A percentile compares a stretch with the other conserved stretches of the same genome.
These are phyloP conservation scores for Epinotia nisella DNA, from an alignment of 2,888 invertebrate species.

Conservation along the genomic window DNA sequence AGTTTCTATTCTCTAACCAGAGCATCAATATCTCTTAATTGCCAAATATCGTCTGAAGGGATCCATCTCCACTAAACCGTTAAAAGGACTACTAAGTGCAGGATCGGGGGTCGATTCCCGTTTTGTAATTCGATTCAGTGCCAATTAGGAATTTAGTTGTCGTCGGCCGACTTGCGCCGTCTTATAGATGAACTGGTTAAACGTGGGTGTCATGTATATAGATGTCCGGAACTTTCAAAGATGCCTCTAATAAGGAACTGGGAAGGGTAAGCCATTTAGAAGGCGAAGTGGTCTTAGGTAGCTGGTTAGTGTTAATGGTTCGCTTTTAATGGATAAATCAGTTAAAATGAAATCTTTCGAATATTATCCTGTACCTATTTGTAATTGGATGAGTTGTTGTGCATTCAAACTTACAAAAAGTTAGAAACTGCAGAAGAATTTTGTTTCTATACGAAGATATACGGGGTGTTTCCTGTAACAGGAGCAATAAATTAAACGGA, in stretches of 20 bases:
- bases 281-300: conserved; percentile 6
- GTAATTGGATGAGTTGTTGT: not conserved
- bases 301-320: conserved; percentile 5
- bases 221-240: conserved; percentile 32
- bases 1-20: conserved; percentile 35
- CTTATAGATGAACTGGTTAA: conserved; percentile 55
- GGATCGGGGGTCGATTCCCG: conserved; percentile 82
- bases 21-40: conserved; percentile 73
- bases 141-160: conserved; percentile 83
- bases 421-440: too few relatives aligned
- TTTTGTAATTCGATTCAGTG: conserved; percentile 80
- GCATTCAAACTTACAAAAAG: not conserved
- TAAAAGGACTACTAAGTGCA: conserved; percentile 83
- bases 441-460: too few relatives aligned
- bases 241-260: conserved; percentile 30
- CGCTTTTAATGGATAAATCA: not conserved
- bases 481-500: too few relatives aligned
- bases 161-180: conserved; percentile 64
- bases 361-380: not conserved
- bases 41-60: conserved; percentile 78
- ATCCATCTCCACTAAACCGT: conserved; percentile 82
- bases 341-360: not conserved
- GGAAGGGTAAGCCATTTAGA: conserved; percentile 32
- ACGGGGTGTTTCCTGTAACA: too few relatives aligned
- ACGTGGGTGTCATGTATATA: conserved; percentile 13